Evolutionary conservation across 2,888 invertebrate species (phyloP), one percentile per base, ranked within the genome.

Genomic region (Argyresthia goedartella): DNA sequence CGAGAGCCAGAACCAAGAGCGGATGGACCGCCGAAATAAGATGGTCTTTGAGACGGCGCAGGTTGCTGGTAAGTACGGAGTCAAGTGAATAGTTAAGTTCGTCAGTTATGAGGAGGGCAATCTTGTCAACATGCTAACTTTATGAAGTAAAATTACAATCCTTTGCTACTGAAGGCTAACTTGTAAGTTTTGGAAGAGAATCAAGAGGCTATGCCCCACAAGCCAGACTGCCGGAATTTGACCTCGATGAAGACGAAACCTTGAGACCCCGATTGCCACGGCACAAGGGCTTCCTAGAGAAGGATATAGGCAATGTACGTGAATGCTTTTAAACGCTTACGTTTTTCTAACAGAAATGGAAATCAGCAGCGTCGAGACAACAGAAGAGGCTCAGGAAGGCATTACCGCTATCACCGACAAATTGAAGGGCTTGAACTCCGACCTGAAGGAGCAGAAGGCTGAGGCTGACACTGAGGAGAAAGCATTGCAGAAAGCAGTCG

Each of bases 1-100:
- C 46, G 85, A 86, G 56, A 80, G 77, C 51, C 87, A 86, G 60
- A 82, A 87, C 57, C 84, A 88, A 57, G 80, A 87, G 55, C 81
- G 76, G 60, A 76, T 87, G 50, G 69, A 79, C 44, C 80, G 73
- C 50, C 77, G 77, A 55, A 80, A 81, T 59, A 65, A 68, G 47
- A 71, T 76, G 67, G 70, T 87, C 57, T 64, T 76, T 1, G 75
- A 77, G 45, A 75, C 81, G 51, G 81, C 79, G 3, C 71, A 79
- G 58, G 59, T 79, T 51, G 81, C 79, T 53, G 81, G 82, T 81
- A 62, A 59, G 54, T 25, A 25, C 3, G 25, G 25, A 6, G 25
- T 25, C 25, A 25, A 25, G 25, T 25, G 3, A 25, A 25, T 4
- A 25, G 25, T 25, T 25, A 25, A 25, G n/a, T 25, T 2, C 25